Evolutionary conservation across 1,140 invertebrate genomes (phyloP).

Genomic region (Varroa destructor): DNA sequence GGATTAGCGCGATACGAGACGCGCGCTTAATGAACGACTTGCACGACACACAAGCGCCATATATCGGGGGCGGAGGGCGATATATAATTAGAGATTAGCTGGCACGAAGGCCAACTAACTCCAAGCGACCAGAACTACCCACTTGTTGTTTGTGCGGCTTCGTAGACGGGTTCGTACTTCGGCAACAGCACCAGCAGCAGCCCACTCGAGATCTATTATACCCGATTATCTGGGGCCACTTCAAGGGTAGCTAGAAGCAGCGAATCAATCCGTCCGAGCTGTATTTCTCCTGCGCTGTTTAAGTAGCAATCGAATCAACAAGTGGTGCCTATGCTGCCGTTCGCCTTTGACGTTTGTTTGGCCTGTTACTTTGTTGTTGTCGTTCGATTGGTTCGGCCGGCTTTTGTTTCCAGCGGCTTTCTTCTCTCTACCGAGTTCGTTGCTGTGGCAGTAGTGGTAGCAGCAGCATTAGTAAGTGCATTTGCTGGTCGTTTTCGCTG

Average conservation of each 20-base stretch:
- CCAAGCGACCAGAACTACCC: not conserved
- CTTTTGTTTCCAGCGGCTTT: too few relatives aligned
- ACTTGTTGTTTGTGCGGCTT: not conserved
- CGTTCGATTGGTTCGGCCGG: too few relatives aligned
- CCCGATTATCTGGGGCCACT: not conserved
- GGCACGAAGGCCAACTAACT: not conserved
- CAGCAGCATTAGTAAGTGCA: too few relatives aligned
- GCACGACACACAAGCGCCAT: not conserved
- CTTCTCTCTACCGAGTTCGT: too few relatives aligned
- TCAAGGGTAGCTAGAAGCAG: too few relatives aligned
- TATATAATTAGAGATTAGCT: not conserved
- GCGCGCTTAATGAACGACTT: not conserved
- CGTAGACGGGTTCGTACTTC: not conserved
- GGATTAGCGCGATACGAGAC: too few relatives aligned
- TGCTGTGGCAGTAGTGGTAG: too few relatives aligned
- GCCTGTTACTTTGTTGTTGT: too few relatives aligned
- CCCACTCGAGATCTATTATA: not conserved
- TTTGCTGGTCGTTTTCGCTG: not conserved
- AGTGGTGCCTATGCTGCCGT: too few relatives aligned
- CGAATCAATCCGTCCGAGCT: not conserved
- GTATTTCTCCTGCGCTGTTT: not conserved
- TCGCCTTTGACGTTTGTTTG: too few relatives aligned
- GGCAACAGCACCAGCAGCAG: not conserved
- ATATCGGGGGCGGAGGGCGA: not conserved
- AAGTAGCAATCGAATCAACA: not conserved